These are phyloP conservation scores for Bombus waltoni DNA, from an alignment of 1,140 invertebrate genomes.

Conservation along the genomic window DNA sequence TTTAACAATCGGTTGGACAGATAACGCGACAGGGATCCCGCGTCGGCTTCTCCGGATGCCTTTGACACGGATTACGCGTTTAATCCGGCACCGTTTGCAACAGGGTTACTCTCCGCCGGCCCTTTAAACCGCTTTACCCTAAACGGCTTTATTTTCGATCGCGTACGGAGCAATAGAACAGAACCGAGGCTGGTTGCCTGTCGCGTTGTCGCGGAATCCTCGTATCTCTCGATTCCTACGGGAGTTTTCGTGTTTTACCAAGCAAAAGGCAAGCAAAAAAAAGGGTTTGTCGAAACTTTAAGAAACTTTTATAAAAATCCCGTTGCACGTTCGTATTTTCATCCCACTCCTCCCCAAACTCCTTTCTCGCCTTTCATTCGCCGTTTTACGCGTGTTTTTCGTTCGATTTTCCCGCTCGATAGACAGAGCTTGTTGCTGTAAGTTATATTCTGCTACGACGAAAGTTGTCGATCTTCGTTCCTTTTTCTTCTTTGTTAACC, in stretches of 20 bases:
- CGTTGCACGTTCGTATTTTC: neutral
- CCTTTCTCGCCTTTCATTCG: no score
- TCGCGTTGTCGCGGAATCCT: conserved; percentile 1
- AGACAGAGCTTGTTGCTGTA: neutral
- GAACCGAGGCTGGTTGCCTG: neutral
- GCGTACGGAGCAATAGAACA: neutral
- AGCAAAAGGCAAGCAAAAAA: neutral
- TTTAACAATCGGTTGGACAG: conserved; percentile 9
- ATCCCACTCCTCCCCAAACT: neutral
- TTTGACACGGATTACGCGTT: conserved; percentile 48
- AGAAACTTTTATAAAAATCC: conserved; percentile 38
- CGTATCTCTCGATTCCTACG: neutral
- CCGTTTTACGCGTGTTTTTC: neutral
- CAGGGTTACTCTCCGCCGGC: neutral
- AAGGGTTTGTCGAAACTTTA: conserved; percentile 18
- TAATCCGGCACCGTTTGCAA: conserved; percentile 28
- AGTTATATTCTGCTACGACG: no score
- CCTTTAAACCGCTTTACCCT: conserved; percentile 39
- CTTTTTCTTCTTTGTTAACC: neutral
- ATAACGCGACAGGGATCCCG: neutral
- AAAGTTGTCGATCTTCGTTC: neutral
- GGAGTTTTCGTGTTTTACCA: neutral
- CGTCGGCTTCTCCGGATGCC: conserved; percentile 16
- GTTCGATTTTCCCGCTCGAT: neutral
- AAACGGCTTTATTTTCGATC: conserved; percentile 49